These are phyloP conservation scores for Trinorchestia longiramus DNA, from an alignment of 1,140 invertebrate genomes.

Conservation along the genomic window DNA sequence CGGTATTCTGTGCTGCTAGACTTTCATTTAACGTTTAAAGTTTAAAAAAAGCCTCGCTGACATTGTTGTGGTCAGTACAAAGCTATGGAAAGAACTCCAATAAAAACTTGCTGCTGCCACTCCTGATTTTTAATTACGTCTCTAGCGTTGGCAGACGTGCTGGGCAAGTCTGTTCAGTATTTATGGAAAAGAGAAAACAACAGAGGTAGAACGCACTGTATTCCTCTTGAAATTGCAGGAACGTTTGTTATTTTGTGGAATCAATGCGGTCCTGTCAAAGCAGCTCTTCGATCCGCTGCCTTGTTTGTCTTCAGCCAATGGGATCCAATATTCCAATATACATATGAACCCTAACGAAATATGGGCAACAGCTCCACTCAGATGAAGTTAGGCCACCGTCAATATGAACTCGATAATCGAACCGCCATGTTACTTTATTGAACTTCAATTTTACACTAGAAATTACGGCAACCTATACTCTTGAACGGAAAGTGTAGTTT, in stretches of 20 bases:
- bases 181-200: background rate
- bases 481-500: background rate
- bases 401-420: background rate
- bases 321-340: background rate
- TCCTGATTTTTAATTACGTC: background rate
- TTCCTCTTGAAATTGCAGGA: background rate
- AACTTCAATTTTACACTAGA: background rate
- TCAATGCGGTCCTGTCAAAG: background rate
- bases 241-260: background rate
- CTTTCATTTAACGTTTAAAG: background rate
- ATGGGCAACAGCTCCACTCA: background rate
- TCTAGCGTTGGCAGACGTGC: background rate
- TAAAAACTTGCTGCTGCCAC: background rate
- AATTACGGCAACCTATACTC: background rate
- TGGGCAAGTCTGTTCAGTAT: background rate
- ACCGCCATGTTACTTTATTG: background rate
- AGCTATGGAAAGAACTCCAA: background rate
- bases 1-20: background rate
- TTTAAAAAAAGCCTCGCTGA: background rate
- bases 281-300: background rate
- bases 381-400: background rate
- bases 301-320: background rate
- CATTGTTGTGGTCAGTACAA: background rate
- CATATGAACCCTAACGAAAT: background rate
- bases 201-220: background rate